Evolutionary conservation across 2,113 vertebrate genomes (phyloP), one percentile per base, ranked within the genome.

Genomic region (Megatriorchis doriae): DNA sequence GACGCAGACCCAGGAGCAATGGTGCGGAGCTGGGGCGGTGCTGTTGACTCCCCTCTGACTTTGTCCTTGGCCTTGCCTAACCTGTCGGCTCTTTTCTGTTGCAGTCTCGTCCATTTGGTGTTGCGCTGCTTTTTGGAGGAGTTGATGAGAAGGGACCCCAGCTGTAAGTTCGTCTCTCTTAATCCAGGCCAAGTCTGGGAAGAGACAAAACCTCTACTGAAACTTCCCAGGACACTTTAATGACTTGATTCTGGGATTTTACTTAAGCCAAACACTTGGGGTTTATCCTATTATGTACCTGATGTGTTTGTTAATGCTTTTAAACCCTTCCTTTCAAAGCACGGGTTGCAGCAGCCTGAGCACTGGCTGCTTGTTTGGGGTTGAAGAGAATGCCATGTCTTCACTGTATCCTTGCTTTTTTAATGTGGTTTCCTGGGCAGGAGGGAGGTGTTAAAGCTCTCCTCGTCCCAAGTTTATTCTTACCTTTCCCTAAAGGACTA

Each of bases 81-180:
- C 56, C 74, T 50, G 3, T 78, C 11, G 75, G 73, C 94, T 84
- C 61, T 40, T 85, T 4, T 56, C 34, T 79, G 16, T 97, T 77
- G 21, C 97, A 99, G 99, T 99, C 99, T 96, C 99, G 99, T 88
- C 99, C 99, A 2, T 99, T 99, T 25, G 99, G 99, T 2, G 99
- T 99, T 11, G 99, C 99, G 2, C 98, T 99, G 79, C 98, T 99
- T 34, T 99, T 99, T 32, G 99, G 99, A 61, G 99, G 99, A 87
- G 98, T 99, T 21, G 99, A 99, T 98, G 99, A 99, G 97, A 99
- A 99, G 92, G 99, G 99, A 93, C 99, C 99, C 5, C 99, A 99
- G 95, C 98, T 99, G 99, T 99, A 98, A 97, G 99, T 98, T 31
- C 3, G 0, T 7, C 59, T 42, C 34, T 50, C 10, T 36, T 38